Evolutionary conservation across 2,797 vertebrate species (phyloP).

Genomic region (Girardinus metallicus): DNA sequence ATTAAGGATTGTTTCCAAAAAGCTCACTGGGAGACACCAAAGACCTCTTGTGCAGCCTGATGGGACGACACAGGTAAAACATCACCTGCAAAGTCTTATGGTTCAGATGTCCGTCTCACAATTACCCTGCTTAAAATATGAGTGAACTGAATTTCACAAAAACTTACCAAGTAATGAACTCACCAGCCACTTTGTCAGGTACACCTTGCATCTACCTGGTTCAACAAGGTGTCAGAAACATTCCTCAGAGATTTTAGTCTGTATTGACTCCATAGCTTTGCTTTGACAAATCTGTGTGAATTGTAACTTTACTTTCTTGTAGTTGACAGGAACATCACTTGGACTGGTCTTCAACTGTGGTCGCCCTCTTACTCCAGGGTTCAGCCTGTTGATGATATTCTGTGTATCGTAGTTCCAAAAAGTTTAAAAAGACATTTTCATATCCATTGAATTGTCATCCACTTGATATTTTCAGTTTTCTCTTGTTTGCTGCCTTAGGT

Average conservation of each 20-base stretch:
- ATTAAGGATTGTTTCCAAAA: neutral
- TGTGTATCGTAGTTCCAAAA: neutral
- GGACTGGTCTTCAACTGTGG: neutral
- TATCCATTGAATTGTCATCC: neutral
- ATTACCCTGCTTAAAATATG: neutral
- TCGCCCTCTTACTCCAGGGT: neutral
- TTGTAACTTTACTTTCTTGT: neutral
- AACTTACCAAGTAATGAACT: neutral
- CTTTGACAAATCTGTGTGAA: neutral
- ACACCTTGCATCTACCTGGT: neutral
- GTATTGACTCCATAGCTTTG: neutral
- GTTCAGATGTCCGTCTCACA: neutral
- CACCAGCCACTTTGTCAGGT: neutral
- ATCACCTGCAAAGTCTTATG: neutral
- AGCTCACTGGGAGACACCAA: neutral
- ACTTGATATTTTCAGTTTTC: neutral
- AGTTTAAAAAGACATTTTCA: neutral
- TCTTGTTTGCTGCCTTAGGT: neutral
- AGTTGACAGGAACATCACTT: neutral
- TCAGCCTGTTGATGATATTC: neutral
- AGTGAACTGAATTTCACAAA: neutral
- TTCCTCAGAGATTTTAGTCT: neutral
- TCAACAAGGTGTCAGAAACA: too few species aligned
- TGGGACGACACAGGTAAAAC: neutral
- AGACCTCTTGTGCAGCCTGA: neutral